Evolutionary conservation across 2,888 invertebrate genomes (phyloP).

Genomic region (Empis livida): DNA sequence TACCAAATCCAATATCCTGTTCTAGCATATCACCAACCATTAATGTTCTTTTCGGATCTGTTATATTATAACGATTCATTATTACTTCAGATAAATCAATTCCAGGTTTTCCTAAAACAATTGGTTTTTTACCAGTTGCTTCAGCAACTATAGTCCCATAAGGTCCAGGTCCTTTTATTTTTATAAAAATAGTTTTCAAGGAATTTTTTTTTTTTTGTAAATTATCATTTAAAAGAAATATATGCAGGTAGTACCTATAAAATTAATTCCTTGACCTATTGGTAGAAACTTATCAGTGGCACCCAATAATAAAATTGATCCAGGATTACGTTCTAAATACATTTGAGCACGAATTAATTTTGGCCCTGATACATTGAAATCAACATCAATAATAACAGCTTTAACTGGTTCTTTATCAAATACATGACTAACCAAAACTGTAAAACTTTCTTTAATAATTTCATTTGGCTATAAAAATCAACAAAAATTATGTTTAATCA

Average conservation of each 20-base stretch:
- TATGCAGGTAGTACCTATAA: slow-evolving; percentile 34
- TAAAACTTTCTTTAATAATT: slow-evolving; percentile 20
- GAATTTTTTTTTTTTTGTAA: neutral
- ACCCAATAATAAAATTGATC: slow-evolving; percentile 36
- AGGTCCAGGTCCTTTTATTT: slow-evolving; percentile 30
- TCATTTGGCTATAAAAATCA: slow-evolving; percentile 20
- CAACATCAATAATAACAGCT: slow-evolving; percentile 39
- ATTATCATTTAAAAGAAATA: neutral
- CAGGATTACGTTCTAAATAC: slow-evolving; percentile 31
- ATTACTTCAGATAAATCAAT: slow-evolving; percentile 25
- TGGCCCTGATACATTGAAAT: slow-evolving; percentile 32
- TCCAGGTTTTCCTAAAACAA: slow-evolving; percentile 38
- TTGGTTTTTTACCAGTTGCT: slow-evolving; percentile 25
- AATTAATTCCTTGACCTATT: slow-evolving; percentile 19
- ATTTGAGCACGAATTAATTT: slow-evolving; percentile 35
- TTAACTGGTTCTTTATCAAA: slow-evolving; percentile 30
- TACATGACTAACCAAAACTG: slow-evolving; percentile 15
- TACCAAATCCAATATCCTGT: slow-evolving; percentile 68
- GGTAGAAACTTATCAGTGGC: slow-evolving; percentile 34
- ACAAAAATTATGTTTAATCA: neutral
- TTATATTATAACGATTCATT: slow-evolving; percentile 30
- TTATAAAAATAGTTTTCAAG: too few relatives aligned
- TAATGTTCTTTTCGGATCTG: slow-evolving; percentile 49
- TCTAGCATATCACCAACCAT: slow-evolving; percentile 78
- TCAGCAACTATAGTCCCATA: slow-evolving; percentile 31